Evolutionary conservation across 2,888 invertebrate genomes (phyloP), one percentile per base, ranked within the genome.

Genomic region (Pterobdella sp.): DNA sequence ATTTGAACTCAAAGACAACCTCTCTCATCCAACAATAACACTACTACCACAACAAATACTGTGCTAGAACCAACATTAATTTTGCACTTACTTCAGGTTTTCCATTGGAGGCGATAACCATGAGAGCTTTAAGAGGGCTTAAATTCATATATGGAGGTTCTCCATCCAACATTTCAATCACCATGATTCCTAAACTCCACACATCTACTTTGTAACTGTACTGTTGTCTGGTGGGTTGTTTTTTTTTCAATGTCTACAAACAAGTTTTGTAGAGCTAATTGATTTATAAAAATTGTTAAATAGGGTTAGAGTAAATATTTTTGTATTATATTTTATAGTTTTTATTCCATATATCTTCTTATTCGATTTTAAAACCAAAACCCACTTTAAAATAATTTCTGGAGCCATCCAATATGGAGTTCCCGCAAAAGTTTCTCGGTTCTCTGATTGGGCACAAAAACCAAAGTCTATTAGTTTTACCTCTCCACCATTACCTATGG

Each of bases 151-250:
- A 98, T 1, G 98, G 98, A 52, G 98, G 98, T 84, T 98, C 97
- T 75, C 97, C 98, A 86, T 98, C 98, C 76, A 98, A 95, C 98
- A 98, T 98, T 87, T 98, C 98, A 81, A 98, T 97, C 70, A 97
- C 97, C 97, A 98, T 98, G 81, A 98, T 97, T 78, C 98, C 98
- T 82, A 98, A 87, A 72, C 96, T 96, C 83, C 98, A 98, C 75
- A 98, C 92, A 83, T 98, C 98, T 76, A 97, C 95, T 75, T 88
- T 98, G 76, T 97, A 97, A 75, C 98, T 98, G 85, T 99, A 98
- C 83, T 95, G 96, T 85, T 97, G 96, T 82, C 97, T 83, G 74
- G 10, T 63, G 77, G 10, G 36, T 65, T 10, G 63, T 29, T 7
- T 63, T 7, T 7, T 29, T 7, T 22, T 18, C 52, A 52, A 14